Base-by-base conservation (phyloP, 2,888 invertebrate species). In the Julus scandinavius region DNA sequence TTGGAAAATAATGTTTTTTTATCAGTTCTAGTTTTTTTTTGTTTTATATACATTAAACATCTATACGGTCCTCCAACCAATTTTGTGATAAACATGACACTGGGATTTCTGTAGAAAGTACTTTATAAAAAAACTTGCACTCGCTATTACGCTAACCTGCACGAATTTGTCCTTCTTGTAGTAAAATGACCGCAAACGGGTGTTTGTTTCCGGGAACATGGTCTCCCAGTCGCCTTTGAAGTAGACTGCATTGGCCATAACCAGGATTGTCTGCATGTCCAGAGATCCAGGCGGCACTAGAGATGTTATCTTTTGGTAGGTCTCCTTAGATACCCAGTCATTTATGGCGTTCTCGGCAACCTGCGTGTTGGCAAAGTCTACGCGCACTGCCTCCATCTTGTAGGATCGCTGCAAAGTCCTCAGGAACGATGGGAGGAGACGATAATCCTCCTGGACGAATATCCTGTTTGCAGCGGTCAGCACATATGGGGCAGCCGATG, bases 291-390 rank as follows among this genome's bases (percentile, higher is more conserved):
- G 38, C 1, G 93, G 91, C 86, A 99, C 92, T 2, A 99, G 93
- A 90, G 97, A 93, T 90, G 95, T 95, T 88, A 99, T 98, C 92
- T 95, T 96, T 9, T 95, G 92, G 88, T 96, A 95, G 0, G 99
- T 99, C 91, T 96, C 94, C 4, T 94, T 92, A 91, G 95, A 95
- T 80, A 97, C 96, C 96, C 97, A 98, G 72, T 92, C 90, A 91
- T 99, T 99, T 87, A 99, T 97, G 0, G 91, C 92, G 9, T 92
- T 91, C 17, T 92, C 91, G 0, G 92, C 90, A 0, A 17, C 54
- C 0, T 93, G 92, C 0, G 90, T 91, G 0, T 93, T 92, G 0
- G 88, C 90, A 90, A 97, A 97, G 91, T 96, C 92, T 0, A 96
- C 89, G 85, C 93, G 93, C 91, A 95, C 93, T 5, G 95, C 94